Evolutionary conservation across 2,888 invertebrate genomes (phyloP), one percentile per base, ranked within the genome.

Genomic region (Perdita meconis): DNA sequence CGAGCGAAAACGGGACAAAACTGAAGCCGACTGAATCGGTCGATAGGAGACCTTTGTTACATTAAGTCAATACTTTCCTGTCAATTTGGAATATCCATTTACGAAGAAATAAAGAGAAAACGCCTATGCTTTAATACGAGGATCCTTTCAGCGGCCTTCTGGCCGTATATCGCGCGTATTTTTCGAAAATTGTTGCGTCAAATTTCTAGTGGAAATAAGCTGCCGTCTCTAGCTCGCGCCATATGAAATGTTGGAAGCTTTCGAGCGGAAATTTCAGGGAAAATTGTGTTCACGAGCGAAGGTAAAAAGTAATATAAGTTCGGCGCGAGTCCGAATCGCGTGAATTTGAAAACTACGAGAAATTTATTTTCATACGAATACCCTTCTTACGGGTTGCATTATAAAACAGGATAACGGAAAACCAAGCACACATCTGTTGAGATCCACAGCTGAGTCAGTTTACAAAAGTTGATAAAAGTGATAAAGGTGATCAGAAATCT

Each of bases 181-280:
- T 68, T 60, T 24, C 19, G 16, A 60, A 53, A 68, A n/a, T 59
- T 22, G 61, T 55, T 44, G 10, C 47, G 36, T 47, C 13, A 47
- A 36, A 36, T 50, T 61, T 61, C 24, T 53, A n/a, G 19, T 16
- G 42, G 30, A 42, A 68, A 53, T 53, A 60, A 60, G 40, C 40
- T 34, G 40, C 30, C 30, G 10, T 30, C 50, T 40, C 6, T 38
- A 22, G 40, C 40, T 10, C 30, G 19, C 5, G 16, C 12, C 34
- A 22, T 53, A 24, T 19, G 56, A 66, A 57, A 38, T 38, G 36
- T 34, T 13, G 34, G 30, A 4, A n/a, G 59, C 30, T 59, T 51
- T 38, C 40, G 2, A 53, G 42, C 51, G 42, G 51, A 53, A 68
- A 68, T 53, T 68, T 60, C 42, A 22, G 16, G 22, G 22, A 60